Evolutionary conservation across 2,797 vertebrate genomes (phyloP), one percentile per base, ranked within the genome.

Genomic region (Helicolenus hilgendorfi): DNA sequence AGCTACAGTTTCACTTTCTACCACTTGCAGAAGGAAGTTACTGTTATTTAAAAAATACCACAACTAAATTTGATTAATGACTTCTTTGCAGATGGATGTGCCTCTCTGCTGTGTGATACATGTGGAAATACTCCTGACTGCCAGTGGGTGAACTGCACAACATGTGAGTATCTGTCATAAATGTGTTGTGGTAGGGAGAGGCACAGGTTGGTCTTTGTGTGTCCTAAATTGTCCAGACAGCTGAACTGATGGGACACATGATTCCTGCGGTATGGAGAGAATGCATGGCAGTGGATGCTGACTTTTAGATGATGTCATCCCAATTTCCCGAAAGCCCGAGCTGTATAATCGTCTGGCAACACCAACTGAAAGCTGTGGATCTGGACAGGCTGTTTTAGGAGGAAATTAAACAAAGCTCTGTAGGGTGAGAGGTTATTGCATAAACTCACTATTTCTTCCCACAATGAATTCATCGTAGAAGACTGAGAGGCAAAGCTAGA

Each of bases 151-250:
- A 93, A 85, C 24, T 97, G 97, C 88, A 24, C 89, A 33, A 10
- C 76, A 83, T 26, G 97, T 97, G 88, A 97, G 97, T 97, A 92
- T 85, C 64, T 64, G 29, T 80, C 72, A 27, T 79, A 27, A 68
- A 72, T 77, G 76, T 85, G 79, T 83, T 77, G 4, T 90, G 49
- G n/a, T 41, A 71, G n/a, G 1, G 22, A 79, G 62, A n/a, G 60
- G 20, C 73, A 94, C 86, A 94, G 89, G 81, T 93, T 85, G 53
- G 73, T 58, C 90, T 86, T 91, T 95, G 87, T 93, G 59, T 77
- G 70, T 31, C 63, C 38, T 63, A 31, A 89, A 92, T 87, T 90
- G 85, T 82, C 53, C 58, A 64, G 63, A 77, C 62, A 65, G 77
- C 82, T 85, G 81, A 85, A 38, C 74, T 85, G 72, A 81, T 87